Conservation (phyloP, 1,140 invertebrate species). For the Lithobius niger region DNA sequence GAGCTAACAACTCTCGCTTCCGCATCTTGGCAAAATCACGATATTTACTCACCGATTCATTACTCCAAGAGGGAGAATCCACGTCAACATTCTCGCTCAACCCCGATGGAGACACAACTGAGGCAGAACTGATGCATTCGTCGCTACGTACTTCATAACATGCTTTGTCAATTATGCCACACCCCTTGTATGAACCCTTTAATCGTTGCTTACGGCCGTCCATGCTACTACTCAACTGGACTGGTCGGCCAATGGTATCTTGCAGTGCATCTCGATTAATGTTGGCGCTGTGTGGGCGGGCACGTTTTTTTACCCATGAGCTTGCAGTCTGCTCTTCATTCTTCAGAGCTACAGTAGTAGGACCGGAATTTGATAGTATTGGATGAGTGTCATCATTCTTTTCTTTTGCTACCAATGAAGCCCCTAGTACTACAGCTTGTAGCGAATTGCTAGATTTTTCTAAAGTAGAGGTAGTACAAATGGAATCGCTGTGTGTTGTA, state of each 20-base stretch:
- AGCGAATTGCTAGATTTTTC: no score
- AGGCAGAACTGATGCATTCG: background rate
- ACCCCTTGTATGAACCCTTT: background rate
- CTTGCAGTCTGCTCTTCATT: no score
- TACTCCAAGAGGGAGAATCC: conserved; percentile 4
- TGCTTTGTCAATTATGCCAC: background rate
- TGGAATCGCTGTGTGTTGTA: no score
- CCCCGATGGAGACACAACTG: background rate
- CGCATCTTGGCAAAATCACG: conserved; percentile 5
- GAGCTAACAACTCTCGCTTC: conserved; percentile 2
- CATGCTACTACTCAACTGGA: background rate
- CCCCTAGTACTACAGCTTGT: no score
- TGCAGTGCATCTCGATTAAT: background rate
- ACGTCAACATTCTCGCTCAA: background rate
- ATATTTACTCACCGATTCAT: background rate
- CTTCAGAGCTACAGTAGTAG: no score
- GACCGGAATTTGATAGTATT: no score
- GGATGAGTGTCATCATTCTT: no score
- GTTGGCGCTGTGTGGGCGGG: background rate
- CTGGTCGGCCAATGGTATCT: background rate
- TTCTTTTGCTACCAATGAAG: no score
- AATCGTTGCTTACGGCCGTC: background rate
- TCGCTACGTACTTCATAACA: background rate
- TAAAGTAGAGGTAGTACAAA: no score
- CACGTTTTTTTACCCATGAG: no score